Conservation (phyloP, 2,113 vertebrate genomes). For the Colistium nudipinnis region DNA sequence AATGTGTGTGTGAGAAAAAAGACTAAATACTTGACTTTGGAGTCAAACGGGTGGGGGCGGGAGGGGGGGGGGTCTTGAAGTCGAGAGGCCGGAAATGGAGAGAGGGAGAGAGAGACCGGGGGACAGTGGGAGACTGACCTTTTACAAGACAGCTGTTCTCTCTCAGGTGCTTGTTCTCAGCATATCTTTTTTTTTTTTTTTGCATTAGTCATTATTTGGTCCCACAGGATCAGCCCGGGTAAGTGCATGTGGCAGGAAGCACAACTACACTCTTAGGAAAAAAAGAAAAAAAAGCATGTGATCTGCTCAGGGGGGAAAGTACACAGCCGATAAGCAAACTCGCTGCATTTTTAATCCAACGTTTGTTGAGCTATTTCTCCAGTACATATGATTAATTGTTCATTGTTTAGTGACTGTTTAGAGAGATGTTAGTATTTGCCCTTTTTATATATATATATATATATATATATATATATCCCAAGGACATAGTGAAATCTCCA, state of each 20-base stretch:
- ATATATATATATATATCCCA: not conserved
- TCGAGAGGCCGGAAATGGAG: slow-evolving; percentile 68
- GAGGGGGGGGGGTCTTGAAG: slow-evolving; percentile 63
- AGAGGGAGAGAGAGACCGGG: slow-evolving; percentile 46
- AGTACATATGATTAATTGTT: not conserved
- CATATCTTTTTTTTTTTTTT: slow-evolving; percentile 79
- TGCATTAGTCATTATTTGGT: slow-evolving; percentile 91
- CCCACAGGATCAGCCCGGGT: slow-evolving; percentile 79
- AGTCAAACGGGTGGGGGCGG: slow-evolving; percentile 87
- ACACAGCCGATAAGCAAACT: slow-evolving; percentile 49
- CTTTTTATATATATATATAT: not conserved
- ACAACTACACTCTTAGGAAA: slow-evolving; percentile 38
- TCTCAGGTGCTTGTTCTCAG: slow-evolving; percentile 96
- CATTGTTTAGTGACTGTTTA: too few relatives aligned
- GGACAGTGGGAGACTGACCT: slow-evolving; percentile 83
- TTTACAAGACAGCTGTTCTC: slow-evolving; percentile 95
- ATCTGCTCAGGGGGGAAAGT: slow-evolving; percentile 26
- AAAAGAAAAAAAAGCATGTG: slow-evolving; percentile 49
- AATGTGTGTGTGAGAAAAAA: slow-evolving; percentile 60
- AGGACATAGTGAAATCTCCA: too few relatives aligned
- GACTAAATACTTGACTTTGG: slow-evolving; percentile 82
- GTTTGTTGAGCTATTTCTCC: not conserved
- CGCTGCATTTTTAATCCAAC: not conserved
- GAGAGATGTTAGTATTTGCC: not conserved
- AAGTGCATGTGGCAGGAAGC: slow-evolving; percentile 85